Evolutionary conservation across 2,888 invertebrate genomes (phyloP).

Genomic region (Phortica okadai): DNA sequence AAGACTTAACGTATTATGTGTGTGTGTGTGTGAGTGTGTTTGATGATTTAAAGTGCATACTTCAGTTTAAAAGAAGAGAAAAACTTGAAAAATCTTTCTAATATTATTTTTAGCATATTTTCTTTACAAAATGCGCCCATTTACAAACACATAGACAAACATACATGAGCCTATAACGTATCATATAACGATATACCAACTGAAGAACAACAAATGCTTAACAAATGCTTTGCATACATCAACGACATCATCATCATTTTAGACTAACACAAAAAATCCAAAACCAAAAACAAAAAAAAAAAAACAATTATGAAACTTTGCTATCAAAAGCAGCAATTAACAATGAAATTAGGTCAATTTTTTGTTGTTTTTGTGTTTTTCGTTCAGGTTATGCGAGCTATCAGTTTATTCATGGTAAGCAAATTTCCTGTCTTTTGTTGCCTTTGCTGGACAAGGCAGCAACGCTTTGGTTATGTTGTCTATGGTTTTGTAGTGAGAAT

Average conservation of each 20-base stretch:
- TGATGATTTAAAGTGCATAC: conserved; percentile 54
- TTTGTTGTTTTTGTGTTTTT: conserved; percentile 47
- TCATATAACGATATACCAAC: background rate
- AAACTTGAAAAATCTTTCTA: conserved; percentile 9
- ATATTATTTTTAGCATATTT: conserved; percentile 22
- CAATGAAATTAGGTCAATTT: conserved; percentile 69
- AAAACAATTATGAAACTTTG: conserved; percentile 44
- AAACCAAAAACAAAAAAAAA: conserved; percentile 8
- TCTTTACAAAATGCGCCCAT: background rate
- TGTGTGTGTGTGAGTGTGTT: conserved; percentile 8
- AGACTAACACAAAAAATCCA: conserved; percentile 39
- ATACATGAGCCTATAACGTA: background rate
- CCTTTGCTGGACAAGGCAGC: background rate
- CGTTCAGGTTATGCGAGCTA: conserved; percentile 9
- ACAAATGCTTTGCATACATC: conserved; percentile 2
- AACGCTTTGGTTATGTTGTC: background rate
- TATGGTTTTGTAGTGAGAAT: background rate
- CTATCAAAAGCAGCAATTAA: conserved; percentile 57
- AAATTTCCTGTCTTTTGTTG: conserved; percentile 65
- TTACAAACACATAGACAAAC: background rate
- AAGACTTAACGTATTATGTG: conserved; percentile 14
- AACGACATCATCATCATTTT: background rate
- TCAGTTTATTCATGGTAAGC: conserved; percentile 28
- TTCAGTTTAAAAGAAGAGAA: background rate
- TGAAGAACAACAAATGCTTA: background rate